A percentile compares a stretch with the other conserved stretches of the same genome.
Conservation (phyloP, 2,888 invertebrate species). For the Azorinus chamasolen region DNA sequence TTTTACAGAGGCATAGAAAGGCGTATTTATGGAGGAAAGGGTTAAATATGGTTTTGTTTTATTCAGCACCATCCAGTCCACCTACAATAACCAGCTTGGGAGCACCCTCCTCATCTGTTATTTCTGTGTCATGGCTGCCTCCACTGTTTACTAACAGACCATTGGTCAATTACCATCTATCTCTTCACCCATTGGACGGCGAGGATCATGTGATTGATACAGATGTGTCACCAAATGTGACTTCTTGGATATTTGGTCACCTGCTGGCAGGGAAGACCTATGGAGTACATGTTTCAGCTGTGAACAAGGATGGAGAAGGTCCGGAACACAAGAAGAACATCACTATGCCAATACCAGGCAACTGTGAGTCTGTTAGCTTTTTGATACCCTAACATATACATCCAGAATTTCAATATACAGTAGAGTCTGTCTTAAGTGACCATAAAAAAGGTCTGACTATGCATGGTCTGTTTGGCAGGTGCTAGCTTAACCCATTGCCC, state of each 20-base stretch:
- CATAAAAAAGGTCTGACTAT: too few relatives aligned
- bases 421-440: too few relatives aligned
- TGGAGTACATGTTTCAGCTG: conserved; percentile 73
- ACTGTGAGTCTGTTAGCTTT: conserved; percentile 40
- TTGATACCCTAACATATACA: too few relatives aligned
- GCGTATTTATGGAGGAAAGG: too few relatives aligned
- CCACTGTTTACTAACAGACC: conserved; percentile 96
- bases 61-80: conserved; percentile 91
- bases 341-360: conserved; percentile 76
- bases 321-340: conserved; percentile 68
- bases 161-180: conserved; percentile 93
- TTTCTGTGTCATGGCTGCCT: conserved; percentile 95
- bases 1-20: too few relatives aligned
- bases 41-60: too few relatives aligned
- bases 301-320: conserved; percentile 79
- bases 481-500: too few relatives aligned
- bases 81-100: conserved; percentile 91
- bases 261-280: conserved; percentile 73
- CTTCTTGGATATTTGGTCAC: conserved; percentile 78
- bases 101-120: conserved; percentile 91
- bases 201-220: conserved; percentile 56
- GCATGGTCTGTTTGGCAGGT: too few relatives aligned
- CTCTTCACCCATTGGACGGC: conserved; percentile 88
- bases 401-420: too few relatives aligned
- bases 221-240: conserved; percentile 72